Percentiles rank a stretch among this genome's conserved stretches.
Conservation (phyloP, 2,888 invertebrate species). For the Harpagoxenus sublaevis region DNA sequence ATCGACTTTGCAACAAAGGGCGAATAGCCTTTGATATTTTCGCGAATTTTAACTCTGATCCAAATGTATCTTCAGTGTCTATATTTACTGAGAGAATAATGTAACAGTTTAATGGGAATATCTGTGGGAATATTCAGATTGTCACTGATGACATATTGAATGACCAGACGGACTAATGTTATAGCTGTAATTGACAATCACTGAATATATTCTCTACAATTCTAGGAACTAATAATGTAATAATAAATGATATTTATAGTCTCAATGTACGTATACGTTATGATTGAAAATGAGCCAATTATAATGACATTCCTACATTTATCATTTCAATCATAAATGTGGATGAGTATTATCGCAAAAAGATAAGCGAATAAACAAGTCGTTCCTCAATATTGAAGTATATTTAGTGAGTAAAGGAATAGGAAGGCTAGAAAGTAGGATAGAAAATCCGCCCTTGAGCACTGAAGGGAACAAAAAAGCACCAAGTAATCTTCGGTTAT, state of each 20-base stretch:
- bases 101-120: conserved; percentile 17
- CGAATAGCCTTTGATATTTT: background rate
- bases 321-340: background rate
- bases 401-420: background rate
- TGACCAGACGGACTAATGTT: conserved; percentile 29
- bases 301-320: background rate
- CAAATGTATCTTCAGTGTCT: background rate
- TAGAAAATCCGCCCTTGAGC: background rate
- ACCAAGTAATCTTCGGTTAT: background rate
- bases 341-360: background rate
- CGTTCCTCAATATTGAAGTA: background rate
- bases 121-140: conserved; percentile 18
- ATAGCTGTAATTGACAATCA: conserved; percentile 31
- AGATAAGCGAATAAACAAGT: background rate
- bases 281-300: background rate
- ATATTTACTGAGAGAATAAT: conserved; percentile 11
- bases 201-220: conserved; percentile 25
- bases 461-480: background rate
- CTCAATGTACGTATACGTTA: background rate
- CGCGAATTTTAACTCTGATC: background rate
- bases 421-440: background rate
- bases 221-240: conserved; percentile 8
- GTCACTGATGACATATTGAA: conserved; percentile 27
- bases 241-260: conserved; percentile 8
- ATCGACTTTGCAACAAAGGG: background rate